phyloP scores from a whole-genome alignment of 2,113 vertebrate species.

The Sapayoa aenigma region DNA sequence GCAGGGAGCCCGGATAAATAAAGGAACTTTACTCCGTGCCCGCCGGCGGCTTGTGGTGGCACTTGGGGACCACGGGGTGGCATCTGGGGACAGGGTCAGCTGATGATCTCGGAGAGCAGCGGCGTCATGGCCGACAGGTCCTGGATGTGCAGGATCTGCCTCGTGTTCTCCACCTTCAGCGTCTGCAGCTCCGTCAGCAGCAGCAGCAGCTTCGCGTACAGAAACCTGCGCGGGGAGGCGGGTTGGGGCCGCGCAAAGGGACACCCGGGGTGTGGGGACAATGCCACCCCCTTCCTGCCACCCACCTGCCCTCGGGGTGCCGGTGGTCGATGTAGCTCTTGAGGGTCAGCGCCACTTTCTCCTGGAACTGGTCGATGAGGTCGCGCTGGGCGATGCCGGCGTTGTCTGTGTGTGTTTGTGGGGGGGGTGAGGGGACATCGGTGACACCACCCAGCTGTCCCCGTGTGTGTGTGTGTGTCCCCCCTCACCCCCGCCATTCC shows the following conservation, averaged over 20 bases:
- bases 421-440: fast-evolving
- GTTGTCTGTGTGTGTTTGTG: conserved; percentile 58
- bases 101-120: conserved; percentile 71
- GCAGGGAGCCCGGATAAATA: background rate
- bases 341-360: conserved; percentile 64
- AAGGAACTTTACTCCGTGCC: conserved; percentile 45
- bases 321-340: conserved; percentile 62
- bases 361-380: conserved; percentile 50
- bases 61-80: background rate
- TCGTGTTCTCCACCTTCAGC: conserved; percentile 42
- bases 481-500: fast-evolving
- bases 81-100: background rate
- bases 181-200: conserved; percentile 70
- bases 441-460: fast-evolving
- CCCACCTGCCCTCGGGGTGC: conserved; percentile 47
- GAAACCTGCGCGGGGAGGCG: conserved; percentile 43
- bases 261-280: fast-evolving
- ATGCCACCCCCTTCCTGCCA: fast-evolving
- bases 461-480: fast-evolving
- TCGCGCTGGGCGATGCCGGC: conserved; percentile 17
- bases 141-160: conserved; percentile 70
- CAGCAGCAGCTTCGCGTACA: conserved; percentile 72
- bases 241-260: no score
- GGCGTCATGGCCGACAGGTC: conserved; percentile 66
- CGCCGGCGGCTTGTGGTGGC: background rate